Evolutionary conservation across 2,888 invertebrate genomes (phyloP).

Genomic region (Physocephala rufipes): DNA sequence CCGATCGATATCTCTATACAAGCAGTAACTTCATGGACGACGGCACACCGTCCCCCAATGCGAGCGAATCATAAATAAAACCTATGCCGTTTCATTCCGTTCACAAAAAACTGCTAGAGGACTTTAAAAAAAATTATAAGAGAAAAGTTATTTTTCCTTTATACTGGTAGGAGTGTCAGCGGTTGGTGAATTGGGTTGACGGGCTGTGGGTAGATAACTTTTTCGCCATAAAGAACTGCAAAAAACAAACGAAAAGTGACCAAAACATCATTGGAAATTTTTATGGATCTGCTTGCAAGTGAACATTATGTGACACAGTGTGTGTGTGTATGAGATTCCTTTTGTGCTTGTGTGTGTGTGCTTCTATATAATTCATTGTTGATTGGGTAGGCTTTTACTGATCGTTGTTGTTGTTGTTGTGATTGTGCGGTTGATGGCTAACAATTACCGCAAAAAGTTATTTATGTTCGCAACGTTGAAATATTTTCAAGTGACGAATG

Average conservation of each 20-base stretch:
- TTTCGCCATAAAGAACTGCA: no score
- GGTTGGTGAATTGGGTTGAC: no score
- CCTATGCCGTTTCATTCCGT: not conserved
- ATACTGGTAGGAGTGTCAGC: no score
- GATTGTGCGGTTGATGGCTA: slow-evolving; percentile 31
- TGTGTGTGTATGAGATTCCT: not conserved
- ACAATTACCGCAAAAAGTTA: not conserved
- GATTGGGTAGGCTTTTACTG: no score
- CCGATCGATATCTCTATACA: not conserved
- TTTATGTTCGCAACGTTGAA: slow-evolving; percentile 10
- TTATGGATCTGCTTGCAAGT: slow-evolving; percentile 28
- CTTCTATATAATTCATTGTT: no score
- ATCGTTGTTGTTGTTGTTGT: slow-evolving; percentile 14
- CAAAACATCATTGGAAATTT: slow-evolving; percentile 2
- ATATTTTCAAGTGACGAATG: slow-evolving; percentile 37
- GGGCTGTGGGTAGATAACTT: no score
- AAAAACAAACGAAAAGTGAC: not conserved
- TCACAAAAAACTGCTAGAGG: not conserved
- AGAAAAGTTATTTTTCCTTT: no score
- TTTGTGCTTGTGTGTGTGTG: not conserved
- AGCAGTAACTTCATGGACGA: not conserved
- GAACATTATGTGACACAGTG: slow-evolving; percentile 20
- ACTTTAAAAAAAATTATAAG: no score
- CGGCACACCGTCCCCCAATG: not conserved
- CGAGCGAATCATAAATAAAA: slow-evolving; percentile 15